Evolutionary conservation across 2,113 vertebrate species (phyloP), one percentile per base, ranked within the genome.

Genomic region (Trematomus loennbergii): DNA sequence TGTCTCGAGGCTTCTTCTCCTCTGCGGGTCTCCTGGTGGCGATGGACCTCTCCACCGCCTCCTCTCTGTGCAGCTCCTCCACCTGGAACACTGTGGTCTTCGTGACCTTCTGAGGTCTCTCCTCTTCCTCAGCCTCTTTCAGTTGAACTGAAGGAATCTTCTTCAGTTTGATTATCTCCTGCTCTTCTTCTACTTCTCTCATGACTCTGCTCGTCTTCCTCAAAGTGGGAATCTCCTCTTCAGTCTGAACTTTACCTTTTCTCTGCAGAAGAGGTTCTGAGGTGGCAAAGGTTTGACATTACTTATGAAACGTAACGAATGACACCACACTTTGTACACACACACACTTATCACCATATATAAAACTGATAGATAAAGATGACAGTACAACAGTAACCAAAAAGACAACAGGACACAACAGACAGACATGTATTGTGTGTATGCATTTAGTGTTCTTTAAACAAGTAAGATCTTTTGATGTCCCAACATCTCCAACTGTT

Each of bases 211-310:
- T 90, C 74, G 85, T 81, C 89, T 95, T 96, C 86, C 83, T 96
- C 81, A 96, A 87, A 15, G 92, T 86, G 72, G 94, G 64, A 86
- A 95, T 90, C 62, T 96, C 94, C 88, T 96, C 95, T 69, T 94
- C 85, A 49, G 83, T 20, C 18, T 80, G 84, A 72, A 93, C 89
- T 95, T 93, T 95, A 91, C 75, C 93, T 95, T 95, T 94, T 87
- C 85, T 91, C 48, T 75, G 85, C 49, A 82, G 78, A 84, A 90
- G 75, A 70, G 59, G 72, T 93, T 95, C 93, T 95, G 88, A 92
- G 93, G 91, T 91, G 93, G 95, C 79, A 95, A 95, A 95, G 76
- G 86, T 95, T 94, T 93, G 81, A 94, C 71, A 91, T 89, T 91
- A 89, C 89, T 94, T 86, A 92, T 46, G 52, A 80, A 60, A 82